phyloP scores from a whole-genome alignment of 2,888 invertebrate species.

The Lymantria dispar region DNA sequence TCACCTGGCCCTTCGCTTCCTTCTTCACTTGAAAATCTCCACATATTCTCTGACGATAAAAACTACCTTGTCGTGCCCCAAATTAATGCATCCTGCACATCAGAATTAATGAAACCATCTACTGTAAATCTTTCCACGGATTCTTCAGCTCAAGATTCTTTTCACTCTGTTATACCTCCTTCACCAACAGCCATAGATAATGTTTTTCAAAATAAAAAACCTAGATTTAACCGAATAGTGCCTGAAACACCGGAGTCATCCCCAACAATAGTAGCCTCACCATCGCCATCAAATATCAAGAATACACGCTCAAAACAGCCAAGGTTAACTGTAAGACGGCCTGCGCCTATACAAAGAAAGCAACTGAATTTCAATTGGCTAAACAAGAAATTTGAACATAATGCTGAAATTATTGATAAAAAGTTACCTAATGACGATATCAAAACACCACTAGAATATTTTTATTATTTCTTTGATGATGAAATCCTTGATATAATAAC shows the following conservation, averaged over 20 bases:
- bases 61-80: too few species aligned
- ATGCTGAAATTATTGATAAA: conserved; percentile 16
- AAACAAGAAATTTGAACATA: conserved; percentile 14
- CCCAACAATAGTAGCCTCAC: conserved; percentile 12
- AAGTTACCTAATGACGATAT: conserved; percentile 8
- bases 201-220: conserved; percentile 7
- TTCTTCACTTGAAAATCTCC: conserved; percentile 22
- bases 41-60: conserved; percentile 22
- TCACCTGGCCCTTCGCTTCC: conserved; percentile 13
- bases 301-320: conserved; percentile 15
- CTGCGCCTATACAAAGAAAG: conserved; percentile 15
- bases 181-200: conserved; percentile 5
- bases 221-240: conserved; percentile 15
- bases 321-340: conserved; percentile 13
- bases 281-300: conserved; percentile 16
- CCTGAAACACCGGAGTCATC: conserved; percentile 16
- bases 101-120: conserved; percentile 5
- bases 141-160: conserved; percentile 16
- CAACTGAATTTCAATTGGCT: conserved; percentile 15
- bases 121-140: conserved; percentile 7
- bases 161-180: conserved; percentile 9
- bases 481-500: conserved; percentile 10
- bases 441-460: conserved; percentile 4
- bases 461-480: conserved; percentile 1
- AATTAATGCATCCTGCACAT: conserved; percentile 9